Conservation (phyloP, 1,140 invertebrate species). For the Tetragonula clypearis region DNA sequence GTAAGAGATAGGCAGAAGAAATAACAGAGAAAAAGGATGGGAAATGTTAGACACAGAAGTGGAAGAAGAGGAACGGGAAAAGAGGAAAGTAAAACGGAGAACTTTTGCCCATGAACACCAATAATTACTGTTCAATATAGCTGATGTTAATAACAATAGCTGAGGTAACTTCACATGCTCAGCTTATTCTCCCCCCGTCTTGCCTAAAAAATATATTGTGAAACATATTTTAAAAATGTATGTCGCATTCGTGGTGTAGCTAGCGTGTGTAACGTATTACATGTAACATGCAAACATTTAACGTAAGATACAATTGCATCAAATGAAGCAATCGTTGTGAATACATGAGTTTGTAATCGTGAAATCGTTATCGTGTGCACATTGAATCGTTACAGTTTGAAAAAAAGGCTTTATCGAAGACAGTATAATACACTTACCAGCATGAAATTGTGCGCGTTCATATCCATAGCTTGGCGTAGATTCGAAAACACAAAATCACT, state of each 20-base stretch:
- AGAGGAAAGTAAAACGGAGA: slow-evolving; percentile 47
- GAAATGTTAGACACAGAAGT: slow-evolving; percentile 46
- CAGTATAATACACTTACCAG: background rate
- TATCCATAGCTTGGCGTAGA: background rate
- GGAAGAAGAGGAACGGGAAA: slow-evolving; percentile 39
- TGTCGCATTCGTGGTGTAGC: background rate
- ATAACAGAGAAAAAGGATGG: slow-evolving; percentile 37
- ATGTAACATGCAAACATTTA: background rate
- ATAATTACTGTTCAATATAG: slow-evolving; percentile 75
- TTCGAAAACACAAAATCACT: slow-evolving; percentile 11
- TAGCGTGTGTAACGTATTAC: background rate
- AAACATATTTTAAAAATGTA: background rate
- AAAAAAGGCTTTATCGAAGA: background rate
- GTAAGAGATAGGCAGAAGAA: slow-evolving; percentile 24
- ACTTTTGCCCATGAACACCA: slow-evolving; percentile 62
- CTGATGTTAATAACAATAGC: slow-evolving; percentile 68
- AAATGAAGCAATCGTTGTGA: background rate
- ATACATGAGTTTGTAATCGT: background rate
- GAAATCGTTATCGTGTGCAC: slow-evolving; percentile 18
- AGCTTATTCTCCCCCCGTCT: background rate
- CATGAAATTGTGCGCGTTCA: background rate
- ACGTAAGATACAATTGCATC: background rate
- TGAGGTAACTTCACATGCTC: slow-evolving; percentile 56
- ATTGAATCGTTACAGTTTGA: background rate
- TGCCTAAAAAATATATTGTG: background rate